Base-by-base conservation (phyloP, 1,140 invertebrate genomes). In the Leptinotarsa lineolata region DNA sequence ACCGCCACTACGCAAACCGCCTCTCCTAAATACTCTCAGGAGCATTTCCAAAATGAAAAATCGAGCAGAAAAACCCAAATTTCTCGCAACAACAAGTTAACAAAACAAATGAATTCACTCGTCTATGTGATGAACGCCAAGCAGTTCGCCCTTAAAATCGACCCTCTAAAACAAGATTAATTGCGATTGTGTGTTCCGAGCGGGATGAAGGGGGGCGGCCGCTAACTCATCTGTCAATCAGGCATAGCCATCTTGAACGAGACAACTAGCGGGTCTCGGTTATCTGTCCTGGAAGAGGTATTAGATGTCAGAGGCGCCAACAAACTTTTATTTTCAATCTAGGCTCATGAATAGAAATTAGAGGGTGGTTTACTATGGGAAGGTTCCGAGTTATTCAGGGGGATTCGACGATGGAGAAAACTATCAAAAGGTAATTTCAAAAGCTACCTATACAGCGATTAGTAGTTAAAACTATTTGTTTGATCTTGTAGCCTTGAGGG, bases 201-300 rank as follows among this genome's bases (percentile, higher is more conserved):
- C 30, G 45, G 21, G 45, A 11, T n/a, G n/a, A 1, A n/a, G 45
- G 15, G 18, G 16, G 39, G 45, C 11, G 45, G 24, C n/a, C 11
- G 30, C 20, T 8, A 45, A 21, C 66, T 68, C 66, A 48, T 68
- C 44, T 68, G 66, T 68, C 66, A 68, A 68, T 68, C 66, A 68
- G 66, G 21, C 61, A 30, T 63, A 30, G 61, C 61, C 61, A 21
- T 63, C 61, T 63, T 63, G 61, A n/a, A 18, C 48, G 48, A 54
- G 48, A 16, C 5, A 54, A 54, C 48, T 18, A 54, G 48, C 15
- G n/a, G n/a, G 48, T 39, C 30, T 39, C 20, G 20, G 20, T 59
- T 59, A 59, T 59, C 20, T 18, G 20, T 59, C 20, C 16, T 12
- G 58, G 11, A 59, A 59, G 16, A 20, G 58, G 16, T 59, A 59